Evolutionary conservation across 1,140 invertebrate species (phyloP).

Genomic region (Caenorhabditis remanei): DNA sequence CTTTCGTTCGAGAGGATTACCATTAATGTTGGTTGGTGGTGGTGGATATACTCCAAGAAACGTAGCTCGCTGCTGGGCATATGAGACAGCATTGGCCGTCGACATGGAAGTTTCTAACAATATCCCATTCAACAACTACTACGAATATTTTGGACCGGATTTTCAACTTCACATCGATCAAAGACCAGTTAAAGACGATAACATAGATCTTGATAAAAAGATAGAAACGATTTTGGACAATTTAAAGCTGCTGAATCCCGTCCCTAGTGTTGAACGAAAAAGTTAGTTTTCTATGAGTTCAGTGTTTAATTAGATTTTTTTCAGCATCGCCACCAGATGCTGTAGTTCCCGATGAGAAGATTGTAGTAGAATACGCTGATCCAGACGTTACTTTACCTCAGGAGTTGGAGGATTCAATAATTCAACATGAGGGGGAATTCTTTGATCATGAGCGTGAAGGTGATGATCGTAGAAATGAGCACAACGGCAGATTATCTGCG

Average conservation of each 20-base stretch:
- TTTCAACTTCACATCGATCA: constrained; percentile 92
- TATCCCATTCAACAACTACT: constrained; percentile 83
- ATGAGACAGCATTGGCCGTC: constrained; percentile 92
- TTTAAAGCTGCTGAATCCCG: constrained; percentile 29
- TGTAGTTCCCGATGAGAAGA: constrained; percentile 63
- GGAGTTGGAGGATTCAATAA: constrained; percentile 87
- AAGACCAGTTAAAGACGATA: constrained; percentile 75
- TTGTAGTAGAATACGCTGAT: constrained; percentile 68
- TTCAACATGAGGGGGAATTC: constrained; percentile 94
- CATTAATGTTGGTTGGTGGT: constrained; percentile 90
- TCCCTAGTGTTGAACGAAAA: constrained; percentile 61
- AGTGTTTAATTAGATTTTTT: constrained; percentile 42
- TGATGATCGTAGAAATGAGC: constrained; percentile 86
- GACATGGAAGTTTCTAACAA: constrained; percentile 80
- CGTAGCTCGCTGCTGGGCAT: constrained; percentile 97
- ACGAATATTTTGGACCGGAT: constrained; percentile 93
- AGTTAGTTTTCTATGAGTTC: constrained; percentile 20
- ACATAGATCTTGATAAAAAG: neutral
- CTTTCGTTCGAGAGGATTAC: constrained; percentile 91
- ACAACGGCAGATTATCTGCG: constrained; percentile 80
- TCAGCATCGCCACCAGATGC: constrained; percentile 89
- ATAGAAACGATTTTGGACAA: constrained; percentile 25
- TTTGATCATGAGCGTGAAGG: constrained; percentile 97
- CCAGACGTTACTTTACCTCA: constrained; percentile 78
- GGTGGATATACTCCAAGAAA: constrained; percentile 94